phyloP scores from a whole-genome alignment of 2,113 vertebrate genomes.

The Muntiacus muntjak region DNA sequence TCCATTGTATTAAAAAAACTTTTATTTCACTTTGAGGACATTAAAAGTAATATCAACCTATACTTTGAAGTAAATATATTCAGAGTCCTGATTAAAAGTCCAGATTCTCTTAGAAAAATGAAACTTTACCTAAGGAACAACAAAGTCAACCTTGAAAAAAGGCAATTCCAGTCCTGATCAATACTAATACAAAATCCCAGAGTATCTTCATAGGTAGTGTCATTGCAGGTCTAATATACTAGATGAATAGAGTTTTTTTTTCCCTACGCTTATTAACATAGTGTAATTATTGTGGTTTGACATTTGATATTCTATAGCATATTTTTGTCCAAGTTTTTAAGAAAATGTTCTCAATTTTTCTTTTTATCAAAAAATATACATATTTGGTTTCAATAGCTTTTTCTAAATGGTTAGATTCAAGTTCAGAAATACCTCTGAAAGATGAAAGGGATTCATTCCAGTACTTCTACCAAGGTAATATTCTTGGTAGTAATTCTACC shows the following conservation, averaged over 20 bases:
- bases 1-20: neutral
- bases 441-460: neutral
- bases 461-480: neutral
- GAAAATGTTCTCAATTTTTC: neutral
- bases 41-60: neutral
- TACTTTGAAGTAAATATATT: neutral
- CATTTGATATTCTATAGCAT: neutral
- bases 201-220: neutral
- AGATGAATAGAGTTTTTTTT: neutral
- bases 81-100: neutral
- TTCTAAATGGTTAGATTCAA: neutral
- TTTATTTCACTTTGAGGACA: neutral
- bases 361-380: neutral
- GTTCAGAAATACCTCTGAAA: conserved; percentile 9
- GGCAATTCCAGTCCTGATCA: neutral
- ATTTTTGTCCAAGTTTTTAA: neutral
- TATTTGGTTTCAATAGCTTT: neutral
- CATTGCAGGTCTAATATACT: neutral
- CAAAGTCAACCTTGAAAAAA: neutral
- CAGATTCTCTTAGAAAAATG: neutral
- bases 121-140: neutral
- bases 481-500: neutral
- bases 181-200: neutral
- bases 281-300: neutral
- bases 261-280: neutral